phyloP scores from a whole-genome alignment of 2,113 vertebrate genomes.

The Eira barbara region DNA sequence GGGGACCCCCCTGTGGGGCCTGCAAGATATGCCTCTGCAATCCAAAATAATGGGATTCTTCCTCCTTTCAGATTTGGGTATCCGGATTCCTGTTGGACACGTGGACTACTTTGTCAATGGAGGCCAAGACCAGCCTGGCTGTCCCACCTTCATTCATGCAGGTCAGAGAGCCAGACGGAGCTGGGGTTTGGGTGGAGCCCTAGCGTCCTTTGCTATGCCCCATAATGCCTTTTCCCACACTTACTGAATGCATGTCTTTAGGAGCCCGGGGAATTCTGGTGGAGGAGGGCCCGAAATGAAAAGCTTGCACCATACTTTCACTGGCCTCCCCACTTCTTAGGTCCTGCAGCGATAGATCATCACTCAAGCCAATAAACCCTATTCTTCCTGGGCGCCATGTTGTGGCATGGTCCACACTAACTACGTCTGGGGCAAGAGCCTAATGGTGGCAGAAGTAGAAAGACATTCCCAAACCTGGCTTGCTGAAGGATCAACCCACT shows the following conservation, averaged over 20 bases:
- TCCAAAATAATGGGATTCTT: background rate
- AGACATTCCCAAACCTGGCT: background rate
- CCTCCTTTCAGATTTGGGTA: constrained; percentile 91
- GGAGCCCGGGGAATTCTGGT: background rate
- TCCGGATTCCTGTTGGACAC: constrained; percentile 95
- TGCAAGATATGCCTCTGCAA: background rate
- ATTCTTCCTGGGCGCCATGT: background rate
- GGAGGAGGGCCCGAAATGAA: background rate
- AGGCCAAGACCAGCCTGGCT: constrained; percentile 95
- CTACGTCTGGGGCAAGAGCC: background rate
- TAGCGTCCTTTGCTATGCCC: background rate
- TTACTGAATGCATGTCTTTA: background rate
- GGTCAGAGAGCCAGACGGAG: constrained; percentile 67
- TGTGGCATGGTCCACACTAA: background rate
- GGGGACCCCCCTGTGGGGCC: background rate
- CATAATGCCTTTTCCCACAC: background rate
- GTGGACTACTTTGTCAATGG: constrained; percentile 96
- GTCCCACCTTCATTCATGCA: constrained; percentile 78
- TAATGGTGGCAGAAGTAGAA: background rate
- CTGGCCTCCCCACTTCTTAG: background rate
- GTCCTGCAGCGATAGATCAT: background rate
- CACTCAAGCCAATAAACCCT: background rate
- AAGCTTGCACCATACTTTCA: background rate
- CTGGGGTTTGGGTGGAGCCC: background rate
- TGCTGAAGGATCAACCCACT: background rate